phyloP scores from a whole-genome alignment of 2,797 vertebrate species.

The Galagoides demidoff region DNA sequence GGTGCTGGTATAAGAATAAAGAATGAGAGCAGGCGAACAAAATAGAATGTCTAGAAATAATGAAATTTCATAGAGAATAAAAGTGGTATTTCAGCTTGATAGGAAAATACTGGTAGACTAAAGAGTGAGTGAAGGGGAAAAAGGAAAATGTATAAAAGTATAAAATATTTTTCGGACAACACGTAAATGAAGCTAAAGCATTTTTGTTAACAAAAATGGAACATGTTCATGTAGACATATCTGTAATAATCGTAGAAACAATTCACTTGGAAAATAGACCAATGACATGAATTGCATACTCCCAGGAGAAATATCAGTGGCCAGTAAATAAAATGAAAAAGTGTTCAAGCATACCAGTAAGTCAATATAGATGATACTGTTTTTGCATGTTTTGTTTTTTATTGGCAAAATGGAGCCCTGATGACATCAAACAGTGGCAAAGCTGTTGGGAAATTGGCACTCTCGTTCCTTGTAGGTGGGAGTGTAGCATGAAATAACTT shows the following conservation, averaged over 20 bases:
- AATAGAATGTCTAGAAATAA: background rate
- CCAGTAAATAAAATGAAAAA: background rate
- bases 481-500: background rate
- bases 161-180: background rate
- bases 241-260: background rate
- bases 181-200: background rate
- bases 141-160: background rate
- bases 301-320: background rate
- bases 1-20: background rate
- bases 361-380: background rate
- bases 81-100: background rate
- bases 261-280: background rate
- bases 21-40: background rate
- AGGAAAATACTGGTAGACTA: background rate
- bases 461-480: background rate
- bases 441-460: background rate
- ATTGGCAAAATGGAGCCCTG: background rate
- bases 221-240: background rate
- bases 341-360: background rate
- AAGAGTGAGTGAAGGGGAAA: background rate
- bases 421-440: background rate
- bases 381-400: background rate
- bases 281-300: background rate
- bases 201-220: background rate
- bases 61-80: background rate